Percentiles rank a stretch among this genome's conserved stretches.
phyloP scores from a whole-genome alignment of 1,140 invertebrate species.

The Oreohelix idahoensis region DNA sequence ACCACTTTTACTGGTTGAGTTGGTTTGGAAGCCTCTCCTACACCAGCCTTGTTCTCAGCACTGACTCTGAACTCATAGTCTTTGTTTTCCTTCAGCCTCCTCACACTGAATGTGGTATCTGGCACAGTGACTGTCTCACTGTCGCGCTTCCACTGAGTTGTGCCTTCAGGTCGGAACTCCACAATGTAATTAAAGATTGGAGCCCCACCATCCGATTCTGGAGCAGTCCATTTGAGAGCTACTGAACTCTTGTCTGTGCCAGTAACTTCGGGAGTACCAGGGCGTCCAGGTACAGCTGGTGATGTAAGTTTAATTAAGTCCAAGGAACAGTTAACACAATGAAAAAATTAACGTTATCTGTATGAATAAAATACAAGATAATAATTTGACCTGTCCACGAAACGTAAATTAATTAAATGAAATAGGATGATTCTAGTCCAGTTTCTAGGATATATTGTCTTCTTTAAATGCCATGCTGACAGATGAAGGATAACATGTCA shows the following conservation, averaged over 20 bases:
- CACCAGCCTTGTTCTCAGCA: slow-evolving; percentile 97
- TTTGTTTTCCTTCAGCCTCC: slow-evolving; percentile 91
- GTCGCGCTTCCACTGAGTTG: slow-evolving; percentile 63
- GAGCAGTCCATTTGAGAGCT: slow-evolving; percentile 92
- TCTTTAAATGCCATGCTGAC: too few species aligned
- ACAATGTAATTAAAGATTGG: slow-evolving; percentile 97
- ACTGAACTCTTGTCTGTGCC: slow-evolving; percentile 97
- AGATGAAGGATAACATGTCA: too few species aligned
- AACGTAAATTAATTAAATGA: too few species aligned
- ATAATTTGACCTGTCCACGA: too few species aligned
- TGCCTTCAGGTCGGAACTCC: slow-evolving; percentile 60
- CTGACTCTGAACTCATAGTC: slow-evolving; percentile 94
- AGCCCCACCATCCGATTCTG: slow-evolving; percentile 91
- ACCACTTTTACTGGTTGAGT: slow-evolving; percentile 62
- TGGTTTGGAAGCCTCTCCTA: slow-evolving; percentile 91
- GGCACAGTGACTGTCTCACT: slow-evolving; percentile 55
- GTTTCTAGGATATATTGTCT: too few species aligned
- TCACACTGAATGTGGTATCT: slow-evolving; percentile 78
- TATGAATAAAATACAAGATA: too few species aligned
- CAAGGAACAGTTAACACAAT: too few species aligned
- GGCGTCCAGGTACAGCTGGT: slow-evolving; percentile 80
- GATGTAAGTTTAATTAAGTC: neutral
- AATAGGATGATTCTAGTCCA: too few species aligned
- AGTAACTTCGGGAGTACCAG: slow-evolving; percentile 86
- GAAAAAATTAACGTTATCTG: too few species aligned